Conservation (phyloP, 2,888 invertebrate species). For the Eupithecia subfuscata region DNA sequence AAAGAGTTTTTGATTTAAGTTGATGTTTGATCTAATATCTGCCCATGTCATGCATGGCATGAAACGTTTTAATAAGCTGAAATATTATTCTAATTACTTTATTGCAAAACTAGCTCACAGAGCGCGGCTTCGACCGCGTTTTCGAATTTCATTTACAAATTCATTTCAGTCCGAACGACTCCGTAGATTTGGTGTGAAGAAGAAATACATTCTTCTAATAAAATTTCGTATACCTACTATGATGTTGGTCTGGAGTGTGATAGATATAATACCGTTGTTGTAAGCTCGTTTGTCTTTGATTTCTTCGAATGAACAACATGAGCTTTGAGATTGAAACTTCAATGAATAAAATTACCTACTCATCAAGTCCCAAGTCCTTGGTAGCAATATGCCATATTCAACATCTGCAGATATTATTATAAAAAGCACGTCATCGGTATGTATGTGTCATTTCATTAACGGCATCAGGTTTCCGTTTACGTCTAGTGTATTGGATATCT, state of each 20-base stretch:
- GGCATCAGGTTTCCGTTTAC: constrained; percentile 52
- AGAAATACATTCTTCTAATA: too few relatives aligned
- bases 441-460: constrained; percentile 43
- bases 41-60: too few relatives aligned
- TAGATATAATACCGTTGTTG: not conserved
- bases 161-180: not conserved
- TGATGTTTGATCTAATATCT: not conserved
- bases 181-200: too few relatives aligned
- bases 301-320: not conserved
- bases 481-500: constrained; percentile 41
- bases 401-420: constrained; percentile 29
- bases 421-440: constrained; percentile 47
- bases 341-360: not conserved
- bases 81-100: not conserved
- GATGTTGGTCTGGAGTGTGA: not conserved
- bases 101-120: not conserved
- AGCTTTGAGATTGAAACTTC: not conserved
- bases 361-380: not conserved
- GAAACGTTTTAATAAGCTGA: too few relatives aligned
- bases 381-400: not conserved
- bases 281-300: not conserved
- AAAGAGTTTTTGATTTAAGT: too few relatives aligned
- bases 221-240: too few relatives aligned
- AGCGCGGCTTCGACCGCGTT: not conserved
- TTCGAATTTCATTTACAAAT: not conserved